A percentile compares a stretch with the other conserved stretches of the same genome.
These are phyloP conservation scores for Icerya purchasi DNA, from an alignment of 2,888 invertebrate genomes.

Conservation along the genomic window DNA sequence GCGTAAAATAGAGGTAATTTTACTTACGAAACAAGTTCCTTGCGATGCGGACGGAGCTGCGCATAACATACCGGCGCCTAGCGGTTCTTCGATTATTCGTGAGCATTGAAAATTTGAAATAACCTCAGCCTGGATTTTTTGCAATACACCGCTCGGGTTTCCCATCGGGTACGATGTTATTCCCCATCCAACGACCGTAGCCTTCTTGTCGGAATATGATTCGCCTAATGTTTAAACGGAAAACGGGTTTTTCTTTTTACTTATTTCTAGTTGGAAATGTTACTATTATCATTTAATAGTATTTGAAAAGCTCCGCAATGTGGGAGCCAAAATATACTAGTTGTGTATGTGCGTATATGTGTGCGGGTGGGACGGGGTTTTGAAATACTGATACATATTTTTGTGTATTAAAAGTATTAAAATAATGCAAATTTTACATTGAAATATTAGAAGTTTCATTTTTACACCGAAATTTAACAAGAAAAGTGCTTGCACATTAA, in stretches of 20 bases:
- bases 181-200: conserved; percentile 25
- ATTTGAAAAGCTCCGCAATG: too few relatives aligned
- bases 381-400: too few relatives aligned
- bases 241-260: neutral
- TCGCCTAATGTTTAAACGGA: conserved; percentile 19
- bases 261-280: neutral
- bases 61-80: conserved; percentile 24
- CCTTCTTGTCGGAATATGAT: conserved; percentile 21
- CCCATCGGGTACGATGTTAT: conserved; percentile 24
- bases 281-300: too few relatives aligned
- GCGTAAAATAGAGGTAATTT: too few relatives aligned
- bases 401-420: too few relatives aligned
- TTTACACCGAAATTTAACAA: too few relatives aligned
- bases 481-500: too few relatives aligned
- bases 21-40: conserved; percentile 26
- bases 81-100: conserved; percentile 23
- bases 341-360: too few relatives aligned
- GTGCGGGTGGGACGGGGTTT: too few relatives aligned
- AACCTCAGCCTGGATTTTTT: conserved; percentile 23
- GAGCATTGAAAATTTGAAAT: conserved; percentile 24
- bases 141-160: conserved; percentile 23
- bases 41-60: conserved; percentile 24
- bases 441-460: too few relatives aligned
- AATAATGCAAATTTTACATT: too few relatives aligned
- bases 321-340: too few relatives aligned